Base-by-base conservation (phyloP, 2,113 vertebrate genomes). In the Strigops habroptila region DNA sequence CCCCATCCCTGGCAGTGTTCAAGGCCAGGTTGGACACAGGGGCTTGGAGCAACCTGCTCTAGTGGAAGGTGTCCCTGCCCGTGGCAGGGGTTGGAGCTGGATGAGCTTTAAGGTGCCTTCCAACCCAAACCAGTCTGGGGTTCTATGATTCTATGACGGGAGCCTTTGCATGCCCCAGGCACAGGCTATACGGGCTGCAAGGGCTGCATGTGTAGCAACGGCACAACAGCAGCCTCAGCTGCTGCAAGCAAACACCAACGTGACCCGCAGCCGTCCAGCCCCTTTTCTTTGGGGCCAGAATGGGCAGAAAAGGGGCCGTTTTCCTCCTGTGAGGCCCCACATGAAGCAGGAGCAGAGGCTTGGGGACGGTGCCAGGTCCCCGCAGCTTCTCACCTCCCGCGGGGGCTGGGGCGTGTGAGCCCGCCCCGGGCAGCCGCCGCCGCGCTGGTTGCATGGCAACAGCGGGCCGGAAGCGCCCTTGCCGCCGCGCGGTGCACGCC, bases 81-180 rank as follows among this genome's bases (percentile, higher is more conserved):
- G 41, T 41, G 41, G 41, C 41, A 41, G 41, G 41, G 41, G 41
- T 41, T 49, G 23, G 48, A 49, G 48, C 48, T 52, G 51, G 51
- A 17, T 16, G 52, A 17, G 51, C 51, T 52, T 17, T 30, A 1
- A 53, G 52, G 10, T 30, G 16, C 52, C 28, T 53, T 22, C 17
- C 52, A 53, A 18, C 28, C 6, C 52, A 18, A 31, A 31, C 17
- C 52, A 18, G 28, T 11, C 30, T 5, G 30, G 30, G 18, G 7
- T 51, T 27, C 49, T 51, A 24, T 24, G 49, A 25, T 31, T 55
- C 53, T 33, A 18, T 55, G 53, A 8, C 8, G 53, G 53, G 39
- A 63, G 43, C 35, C 41, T 14, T 0, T 0, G 23, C 17, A 12
- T 0, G 2, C 41, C 63, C 21, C 6, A 0, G 41, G 76, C 57